These are phyloP conservation scores for Girardinichthys multiradiatus DNA, from an alignment of 2,113 vertebrate genomes.

Conservation along the genomic window DNA sequence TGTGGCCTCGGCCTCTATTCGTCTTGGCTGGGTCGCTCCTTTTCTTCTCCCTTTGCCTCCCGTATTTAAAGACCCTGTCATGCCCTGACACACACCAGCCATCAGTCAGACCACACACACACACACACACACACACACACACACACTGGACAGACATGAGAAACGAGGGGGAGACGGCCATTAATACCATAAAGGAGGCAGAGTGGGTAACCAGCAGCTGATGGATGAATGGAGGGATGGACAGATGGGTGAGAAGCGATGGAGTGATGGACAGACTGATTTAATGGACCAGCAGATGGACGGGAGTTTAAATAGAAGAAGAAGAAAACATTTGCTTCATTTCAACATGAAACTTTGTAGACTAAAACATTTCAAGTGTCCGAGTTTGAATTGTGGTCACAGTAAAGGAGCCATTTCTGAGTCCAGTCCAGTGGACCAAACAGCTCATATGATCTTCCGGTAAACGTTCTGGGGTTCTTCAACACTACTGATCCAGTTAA, in stretches of 20 bases:
- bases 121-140: conserved; percentile 22
- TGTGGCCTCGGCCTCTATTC: neutral
- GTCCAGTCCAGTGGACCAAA: too few relatives aligned
- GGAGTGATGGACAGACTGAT: neutral
- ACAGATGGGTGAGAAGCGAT: neutral
- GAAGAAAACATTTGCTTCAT: neutral
- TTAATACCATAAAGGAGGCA: conserved; percentile 53
- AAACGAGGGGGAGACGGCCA: conserved; percentile 62
- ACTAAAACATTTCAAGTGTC: too few relatives aligned
- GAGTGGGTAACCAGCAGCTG: conserved; percentile 34
- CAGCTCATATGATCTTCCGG: too few relatives aligned
- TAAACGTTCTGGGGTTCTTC: too few relatives aligned
- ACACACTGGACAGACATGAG: conserved; percentile 43
- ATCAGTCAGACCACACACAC: conserved; percentile 28
- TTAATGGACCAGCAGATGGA: conserved; percentile 5
- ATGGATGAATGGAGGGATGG: conserved; percentile 20
- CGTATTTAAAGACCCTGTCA: neutral
- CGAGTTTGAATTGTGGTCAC: too few relatives aligned
- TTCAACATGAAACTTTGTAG: too few relatives aligned
- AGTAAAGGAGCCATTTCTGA: too few relatives aligned
- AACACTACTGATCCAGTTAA: too few relatives aligned
- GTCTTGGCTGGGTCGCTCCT: neutral
- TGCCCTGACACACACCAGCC: neutral
- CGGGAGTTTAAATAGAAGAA: neutral
- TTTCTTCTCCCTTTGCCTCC: neutral